Percentiles rank a stretch among this genome's conserved stretches.
phyloP scores from a whole-genome alignment of 2,888 invertebrate genomes.

The Loripinus fragilis region DNA sequence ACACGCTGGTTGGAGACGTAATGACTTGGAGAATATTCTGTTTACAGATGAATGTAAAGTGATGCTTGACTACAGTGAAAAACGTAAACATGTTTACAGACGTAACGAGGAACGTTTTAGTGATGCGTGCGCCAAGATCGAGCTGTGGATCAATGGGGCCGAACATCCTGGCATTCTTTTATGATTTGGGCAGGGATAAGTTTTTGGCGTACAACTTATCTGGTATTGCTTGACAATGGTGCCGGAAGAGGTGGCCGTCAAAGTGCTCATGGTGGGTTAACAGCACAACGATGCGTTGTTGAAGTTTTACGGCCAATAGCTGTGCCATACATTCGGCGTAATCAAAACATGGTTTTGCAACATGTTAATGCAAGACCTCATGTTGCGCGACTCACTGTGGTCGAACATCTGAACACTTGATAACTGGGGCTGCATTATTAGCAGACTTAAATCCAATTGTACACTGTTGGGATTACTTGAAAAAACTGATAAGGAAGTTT shows the following conservation, averaged over 20 bases:
- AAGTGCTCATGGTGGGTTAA: no score
- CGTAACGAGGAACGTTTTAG: not conserved
- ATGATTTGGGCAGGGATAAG: no score
- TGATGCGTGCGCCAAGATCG: not conserved
- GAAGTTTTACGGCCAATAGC: no score
- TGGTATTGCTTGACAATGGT: no score
- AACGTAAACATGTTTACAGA: slow-evolving; percentile 5
- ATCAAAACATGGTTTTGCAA: not conserved
- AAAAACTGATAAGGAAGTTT: no score
- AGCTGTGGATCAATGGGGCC: not conserved
- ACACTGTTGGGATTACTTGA: not conserved
- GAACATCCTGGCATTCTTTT: not conserved
- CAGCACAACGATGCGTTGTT: no score
- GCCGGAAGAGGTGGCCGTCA: no score
- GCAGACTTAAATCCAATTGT: not conserved
- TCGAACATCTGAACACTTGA: not conserved
- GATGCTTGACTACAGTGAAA: slow-evolving; percentile 7
- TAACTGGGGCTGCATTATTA: not conserved
- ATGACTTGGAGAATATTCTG: no score
- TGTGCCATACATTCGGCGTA: no score
- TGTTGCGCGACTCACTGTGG: not conserved
- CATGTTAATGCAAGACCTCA: not conserved
- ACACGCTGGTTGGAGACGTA: no score
- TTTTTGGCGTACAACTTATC: no score
- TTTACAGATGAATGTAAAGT: slow-evolving; percentile 21